Base-by-base conservation (phyloP, 2,113 vertebrate genomes). In the Sorex araneus region DNA sequence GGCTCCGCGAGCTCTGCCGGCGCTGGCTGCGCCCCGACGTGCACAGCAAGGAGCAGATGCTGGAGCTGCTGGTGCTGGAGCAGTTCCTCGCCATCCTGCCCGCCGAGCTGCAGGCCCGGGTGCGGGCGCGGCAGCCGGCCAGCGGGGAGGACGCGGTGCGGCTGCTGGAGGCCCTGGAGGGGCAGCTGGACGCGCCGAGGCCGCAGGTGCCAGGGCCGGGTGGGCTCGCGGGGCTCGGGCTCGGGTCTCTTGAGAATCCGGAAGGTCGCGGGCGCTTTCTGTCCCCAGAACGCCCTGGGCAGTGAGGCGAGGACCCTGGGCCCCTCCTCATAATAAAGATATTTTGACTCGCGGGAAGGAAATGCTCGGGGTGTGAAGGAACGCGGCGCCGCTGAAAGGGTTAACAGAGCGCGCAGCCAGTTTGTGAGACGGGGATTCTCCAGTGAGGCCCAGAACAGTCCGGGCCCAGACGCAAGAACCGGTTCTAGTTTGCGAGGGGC, bases 61-160 rank as follows among this genome's bases (percentile, higher is more conserved):
- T 95, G 91, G 96, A 96, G 66, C 90, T 95, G 87, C 87, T 95
- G 87, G 96, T 95, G 87, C 92, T 96, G 47, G 93, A 95, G 94
- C 96, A 95, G 84, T 93, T 95, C 80, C 94, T 96, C 84, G 84
- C 27, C 87, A 92, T 92, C 84, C 92, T 95, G 80, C 95, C 96
- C 0, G 23, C 4, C 3, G 67, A 36, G 43, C 87, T 96, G 81
- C 96, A 81, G 90, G 15, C 47, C 87, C 69, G 95, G 94, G 84
- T 96, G 94, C 88, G 84, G 9, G 73, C 25, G 63, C 96, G 73
- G 92, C 84, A 19, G 0, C 96, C 96, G 0, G 87, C 79, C 60
- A 94, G 90, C 28, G 95, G 87, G 18, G 95, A 94, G n/a, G 84
- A 95, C 50, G 96, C 10, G 69, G 96, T 94, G 71, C 28, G 36